phyloP scores from a whole-genome alignment of 2,113 vertebrate species.

The Mustela lutreola region DNA sequence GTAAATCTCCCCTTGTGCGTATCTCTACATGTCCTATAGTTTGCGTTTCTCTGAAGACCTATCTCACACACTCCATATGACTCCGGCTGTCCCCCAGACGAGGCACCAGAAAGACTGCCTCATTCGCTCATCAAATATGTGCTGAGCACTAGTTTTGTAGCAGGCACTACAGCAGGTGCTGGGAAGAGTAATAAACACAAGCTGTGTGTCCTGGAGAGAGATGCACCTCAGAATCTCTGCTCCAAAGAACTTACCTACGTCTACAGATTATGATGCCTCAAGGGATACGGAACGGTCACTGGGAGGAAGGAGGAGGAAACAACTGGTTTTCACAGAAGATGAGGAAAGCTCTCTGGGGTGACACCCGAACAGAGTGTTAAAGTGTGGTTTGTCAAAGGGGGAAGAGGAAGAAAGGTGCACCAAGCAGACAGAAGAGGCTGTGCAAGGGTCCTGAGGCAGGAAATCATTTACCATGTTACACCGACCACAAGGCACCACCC shows the following conservation, averaged over 20 bases:
- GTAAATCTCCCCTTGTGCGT: background rate
- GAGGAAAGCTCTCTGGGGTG: background rate
- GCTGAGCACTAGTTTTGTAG: background rate
- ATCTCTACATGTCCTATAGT: background rate
- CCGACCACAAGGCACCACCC: background rate
- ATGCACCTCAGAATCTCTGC: background rate
- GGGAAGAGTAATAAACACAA: background rate
- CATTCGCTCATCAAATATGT: background rate
- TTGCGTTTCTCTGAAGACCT: background rate
- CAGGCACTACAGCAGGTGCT: background rate
- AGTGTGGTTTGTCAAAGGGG: background rate
- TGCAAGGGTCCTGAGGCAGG: background rate
- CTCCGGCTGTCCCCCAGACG: background rate
- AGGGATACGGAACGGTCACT: background rate
- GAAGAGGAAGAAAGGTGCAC: background rate
- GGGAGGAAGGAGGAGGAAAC: background rate
- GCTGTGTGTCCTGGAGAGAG: background rate
- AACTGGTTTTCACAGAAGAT: background rate
- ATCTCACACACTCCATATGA: accelerated
- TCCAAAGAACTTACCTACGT: background rate
- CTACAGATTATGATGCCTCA: background rate
- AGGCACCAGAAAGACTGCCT: background rate
- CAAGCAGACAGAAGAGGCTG: background rate
- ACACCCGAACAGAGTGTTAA: background rate
- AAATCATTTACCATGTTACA: background rate